Evolutionary conservation across 2,797 vertebrate species (phyloP), one percentile per base, ranked within the genome.

Genomic region (Diplodus puntazzo): DNA sequence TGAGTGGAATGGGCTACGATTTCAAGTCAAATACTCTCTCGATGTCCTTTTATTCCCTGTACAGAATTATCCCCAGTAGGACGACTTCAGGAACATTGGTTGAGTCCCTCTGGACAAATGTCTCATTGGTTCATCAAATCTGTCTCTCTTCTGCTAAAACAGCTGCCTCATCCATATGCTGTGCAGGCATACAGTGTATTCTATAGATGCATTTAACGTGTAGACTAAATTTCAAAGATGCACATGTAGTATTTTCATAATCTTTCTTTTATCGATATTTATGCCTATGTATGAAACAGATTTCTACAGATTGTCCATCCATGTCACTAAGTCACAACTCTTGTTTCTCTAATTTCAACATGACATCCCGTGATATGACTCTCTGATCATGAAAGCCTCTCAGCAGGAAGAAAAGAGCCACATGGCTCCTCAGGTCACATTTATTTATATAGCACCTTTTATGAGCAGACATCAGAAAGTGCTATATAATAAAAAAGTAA

Each of bases 71-170:
- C n/a, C 65, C 63, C 49, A 59, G 34, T 68, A 61, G 20, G 45
- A 65, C 27, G 69, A 27, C 49, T 64, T 62, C 11, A 25, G 16
- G 53, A 58, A 20, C 25, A 6, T 18, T 0, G 12, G 52, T 25
- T 64, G n/a, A 79, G 50, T 62, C 11, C 39, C 55, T 39, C 23
- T 27, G 57, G 65, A 49, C 52, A 52, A 66, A 64, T 39, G 53
- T 61, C 54, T 74, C 42, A 69, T 58, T 73, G 52, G 74, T 50
- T 77, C 30, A 54, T 72, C 23, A 64, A 53, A 25, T 27, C 42
- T 57, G 30, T 46, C 39, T 66, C 48, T 79, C 45, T 5, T 67
- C 21, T 66, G 21, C 72, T 68, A 49, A 67, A 67, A 67, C 17
- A 13, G 17, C 17, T 5, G 13, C 13, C 9, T 45, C 43, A 43